Evolutionary conservation across 92 coral and sea anemone genomes (phyloP), one percentile per base, ranked within the genome.

Genomic region (Paramuricea clavata): DNA sequence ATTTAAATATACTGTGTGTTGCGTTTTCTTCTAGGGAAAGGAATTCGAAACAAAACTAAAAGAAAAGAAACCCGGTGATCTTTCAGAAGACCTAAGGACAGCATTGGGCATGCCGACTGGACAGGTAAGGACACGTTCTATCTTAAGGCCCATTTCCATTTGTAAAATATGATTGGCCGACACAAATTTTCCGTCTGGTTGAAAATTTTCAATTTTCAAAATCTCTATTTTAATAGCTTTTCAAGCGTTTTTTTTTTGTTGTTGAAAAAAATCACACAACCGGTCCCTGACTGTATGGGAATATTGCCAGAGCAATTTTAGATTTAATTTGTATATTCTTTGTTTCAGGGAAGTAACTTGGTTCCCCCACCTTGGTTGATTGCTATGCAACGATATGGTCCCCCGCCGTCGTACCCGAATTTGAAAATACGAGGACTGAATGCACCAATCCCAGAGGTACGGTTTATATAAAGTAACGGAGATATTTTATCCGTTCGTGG

Each of bases 321-420:
- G n/a, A n/a, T n/a, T n/a, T n/a, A n/a, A n/a, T n/a, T n/a, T n/a
- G n/a, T n/a, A n/a, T 10, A 10, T 39, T 34, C 10, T 31, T 31
- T 41, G 12, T 49, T 68, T 5, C 65, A 93, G 87, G 95, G 94
- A 33, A 95, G 93, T 83, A 85, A 94, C 43, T 78, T 93, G 5
- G 98, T 96, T 0, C 99, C 99, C 5, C 99, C 99, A 0, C 99
- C 99, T 0, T 96, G 99, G 99, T 68, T 96, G 42, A 94, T 96
- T 49, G 99, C 99, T 22, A 96, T 96, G 99, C 99, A 96, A 87
- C 89, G 99, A 83, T 96, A 96, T 85, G 99, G 99, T n/a, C 99
- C 99, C 0, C 99, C 99, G 0, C 99, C 99, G 34, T 96, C 99
- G 15, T 96, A 96, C 88, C 99, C 99, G 12, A 96, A 92, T 79